phyloP scores from a whole-genome alignment of 1,140 invertebrate species.

The Zaprionus camerounensis region DNA sequence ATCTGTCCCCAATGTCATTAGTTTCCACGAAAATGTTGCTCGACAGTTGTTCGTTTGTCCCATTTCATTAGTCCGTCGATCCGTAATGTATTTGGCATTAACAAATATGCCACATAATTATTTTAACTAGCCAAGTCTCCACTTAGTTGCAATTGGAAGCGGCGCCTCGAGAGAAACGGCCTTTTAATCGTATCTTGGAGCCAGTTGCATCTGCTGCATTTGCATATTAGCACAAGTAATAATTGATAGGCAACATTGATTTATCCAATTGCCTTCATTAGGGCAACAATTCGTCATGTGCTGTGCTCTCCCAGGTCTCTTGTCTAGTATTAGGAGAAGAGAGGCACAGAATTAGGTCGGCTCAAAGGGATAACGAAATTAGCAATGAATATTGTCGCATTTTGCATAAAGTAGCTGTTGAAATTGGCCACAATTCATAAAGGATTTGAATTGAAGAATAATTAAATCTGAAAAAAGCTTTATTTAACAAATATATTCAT shows the following conservation, averaged over 20 bases:
- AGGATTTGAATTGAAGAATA: not conserved
- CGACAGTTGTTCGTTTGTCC: conserved; percentile 37
- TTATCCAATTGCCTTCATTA: conserved; percentile 32
- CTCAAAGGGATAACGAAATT: not conserved
- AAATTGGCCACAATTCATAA: not conserved
- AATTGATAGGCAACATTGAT: conserved; percentile 25
- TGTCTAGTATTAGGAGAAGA: not conserved
- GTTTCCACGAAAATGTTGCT: conserved; percentile 24
- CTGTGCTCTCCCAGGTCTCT: not conserved
- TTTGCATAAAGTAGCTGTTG: not conserved
- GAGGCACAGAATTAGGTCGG: conserved; percentile 9
- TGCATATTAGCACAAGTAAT: conserved; percentile 3
- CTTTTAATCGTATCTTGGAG: not conserved
- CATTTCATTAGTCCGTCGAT: conserved; percentile 11
- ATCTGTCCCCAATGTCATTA: conserved; percentile 61
- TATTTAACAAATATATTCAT: no score
- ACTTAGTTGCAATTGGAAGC: conserved; percentile 28
- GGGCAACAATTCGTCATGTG: not conserved
- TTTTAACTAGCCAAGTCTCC: conserved; percentile 30
- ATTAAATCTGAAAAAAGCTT: no score
- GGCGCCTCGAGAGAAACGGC: conserved; percentile 22
- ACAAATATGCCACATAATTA: conserved; percentile 29
- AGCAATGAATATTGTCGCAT: not conserved
- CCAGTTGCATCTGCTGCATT: not conserved
- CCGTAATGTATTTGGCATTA: conserved; percentile 28